A percentile compares a stretch with the other conserved stretches of the same genome.
Conservation (phyloP, 2,888 invertebrate species). For the Bugulina stolonifera region DNA sequence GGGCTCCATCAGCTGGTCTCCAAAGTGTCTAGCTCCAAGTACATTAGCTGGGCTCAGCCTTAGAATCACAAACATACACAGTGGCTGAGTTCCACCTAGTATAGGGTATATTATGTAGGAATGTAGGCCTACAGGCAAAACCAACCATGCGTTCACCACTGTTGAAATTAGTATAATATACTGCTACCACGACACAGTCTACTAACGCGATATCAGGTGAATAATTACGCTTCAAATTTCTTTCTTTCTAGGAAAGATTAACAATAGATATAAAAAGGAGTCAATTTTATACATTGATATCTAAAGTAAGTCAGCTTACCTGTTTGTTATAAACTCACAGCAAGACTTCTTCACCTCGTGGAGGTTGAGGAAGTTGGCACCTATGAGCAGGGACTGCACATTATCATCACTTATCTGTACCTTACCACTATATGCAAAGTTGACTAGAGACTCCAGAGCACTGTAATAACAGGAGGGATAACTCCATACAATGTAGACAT, state of each 20-base stretch:
- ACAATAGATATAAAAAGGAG: neutral
- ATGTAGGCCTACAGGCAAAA: too few relatives aligned
- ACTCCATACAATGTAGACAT: too few relatives aligned
- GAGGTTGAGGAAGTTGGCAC: slow-evolving; percentile 74
- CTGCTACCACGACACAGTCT: too few relatives aligned
- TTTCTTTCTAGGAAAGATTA: too few relatives aligned
- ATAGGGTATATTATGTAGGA: too few relatives aligned
- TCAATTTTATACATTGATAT: neutral
- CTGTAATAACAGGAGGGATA: slow-evolving; percentile 51
- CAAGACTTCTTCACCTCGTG: slow-evolving; percentile 75
- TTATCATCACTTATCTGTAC: slow-evolving; percentile 71
- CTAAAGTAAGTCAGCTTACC: slow-evolving; percentile 52
- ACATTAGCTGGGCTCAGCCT: slow-evolving; percentile 75
- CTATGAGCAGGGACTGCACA: slow-evolving; percentile 77
- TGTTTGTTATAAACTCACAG: slow-evolving; percentile 70
- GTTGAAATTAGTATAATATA: too few relatives aligned
- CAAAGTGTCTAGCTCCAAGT: slow-evolving; percentile 72
- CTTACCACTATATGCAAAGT: slow-evolving; percentile 75
- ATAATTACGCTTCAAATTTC: too few relatives aligned
- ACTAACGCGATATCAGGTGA: too few relatives aligned
- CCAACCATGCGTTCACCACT: too few relatives aligned
- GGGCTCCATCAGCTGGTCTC: slow-evolving; percentile 69
- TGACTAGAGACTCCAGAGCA: slow-evolving; percentile 73
- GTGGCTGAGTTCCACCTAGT: too few relatives aligned
- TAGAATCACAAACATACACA: too few relatives aligned